Evolutionary conservation across 2,888 invertebrate species (phyloP).

Genomic region (Cerceris rybyensis): DNA sequence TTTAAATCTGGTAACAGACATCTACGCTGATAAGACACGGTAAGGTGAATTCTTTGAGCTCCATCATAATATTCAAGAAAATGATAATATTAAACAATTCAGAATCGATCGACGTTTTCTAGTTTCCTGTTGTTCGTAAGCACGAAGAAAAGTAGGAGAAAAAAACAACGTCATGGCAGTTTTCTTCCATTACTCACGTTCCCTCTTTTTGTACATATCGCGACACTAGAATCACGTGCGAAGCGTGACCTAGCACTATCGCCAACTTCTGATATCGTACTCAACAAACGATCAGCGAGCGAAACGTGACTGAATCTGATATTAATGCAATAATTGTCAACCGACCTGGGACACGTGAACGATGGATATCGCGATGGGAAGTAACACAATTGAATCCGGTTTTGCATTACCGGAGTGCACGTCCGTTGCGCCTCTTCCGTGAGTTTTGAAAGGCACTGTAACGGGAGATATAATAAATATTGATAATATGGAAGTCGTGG

Average conservation of each 20-base stretch:
- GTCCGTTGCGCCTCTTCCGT: no score
- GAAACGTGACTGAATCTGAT: slow-evolving; percentile 41
- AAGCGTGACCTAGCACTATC: slow-evolving; percentile 20
- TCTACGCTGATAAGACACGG: no score
- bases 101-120: neutral
- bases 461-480: no score
- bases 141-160: neutral
- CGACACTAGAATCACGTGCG: slow-evolving; percentile 30
- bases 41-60: no score
- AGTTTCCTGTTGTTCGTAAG: neutral
- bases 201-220: slow-evolving; percentile 15
- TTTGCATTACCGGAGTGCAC: no score
- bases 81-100: no score
- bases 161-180: slow-evolving; percentile 11
- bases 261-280: slow-evolving; percentile 41
- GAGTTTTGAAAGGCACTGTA: no score
- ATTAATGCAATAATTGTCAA: slow-evolving; percentile 9
- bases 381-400: no score
- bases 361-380: neutral
- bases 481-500: no score
- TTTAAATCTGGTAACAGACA: no score
- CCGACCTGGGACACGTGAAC: neutral
- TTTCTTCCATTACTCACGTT: neutral
- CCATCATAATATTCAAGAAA: no score
- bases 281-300: slow-evolving; percentile 16